Percentiles rank a stretch among this genome's conserved stretches.
phyloP scores from a whole-genome alignment of 1,140 invertebrate species.

The Caenorhabditis latens region DNA sequence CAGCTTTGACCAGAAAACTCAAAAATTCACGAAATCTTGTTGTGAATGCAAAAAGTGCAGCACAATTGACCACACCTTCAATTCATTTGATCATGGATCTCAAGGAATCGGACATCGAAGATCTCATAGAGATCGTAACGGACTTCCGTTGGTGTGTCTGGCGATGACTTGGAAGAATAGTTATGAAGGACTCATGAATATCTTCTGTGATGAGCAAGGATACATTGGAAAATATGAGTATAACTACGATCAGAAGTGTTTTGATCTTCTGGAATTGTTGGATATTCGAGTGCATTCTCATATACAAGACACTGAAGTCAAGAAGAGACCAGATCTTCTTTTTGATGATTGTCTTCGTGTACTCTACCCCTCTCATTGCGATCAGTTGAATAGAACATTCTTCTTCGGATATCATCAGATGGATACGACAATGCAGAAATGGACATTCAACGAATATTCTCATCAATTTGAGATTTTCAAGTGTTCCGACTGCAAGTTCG shows the following conservation, averaged over 20 bases:
- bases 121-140: not conserved
- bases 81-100: not conserved
- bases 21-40: not conserved
- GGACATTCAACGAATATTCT: too few species aligned
- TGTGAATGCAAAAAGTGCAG: not conserved
- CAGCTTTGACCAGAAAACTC: not conserved
- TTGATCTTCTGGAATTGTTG: not conserved
- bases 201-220: not conserved
- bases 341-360: not conserved
- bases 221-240: constrained; percentile 1
- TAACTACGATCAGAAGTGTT: not conserved
- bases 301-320: not conserved
- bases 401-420: too few species aligned
- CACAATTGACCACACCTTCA: not conserved
- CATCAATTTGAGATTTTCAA: too few species aligned
- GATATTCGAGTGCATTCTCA: not conserved
- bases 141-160: not conserved
- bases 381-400: too few species aligned
- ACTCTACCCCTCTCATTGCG: too few species aligned
- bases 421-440: too few species aligned
- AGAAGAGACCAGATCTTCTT: not conserved
- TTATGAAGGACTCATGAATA: not conserved
- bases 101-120: constrained; percentile 8
- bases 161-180: not conserved
- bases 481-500: too few species aligned